Conservation (phyloP, 1,140 invertebrate genomes). For the Saccostrea cuccullata region DNA sequence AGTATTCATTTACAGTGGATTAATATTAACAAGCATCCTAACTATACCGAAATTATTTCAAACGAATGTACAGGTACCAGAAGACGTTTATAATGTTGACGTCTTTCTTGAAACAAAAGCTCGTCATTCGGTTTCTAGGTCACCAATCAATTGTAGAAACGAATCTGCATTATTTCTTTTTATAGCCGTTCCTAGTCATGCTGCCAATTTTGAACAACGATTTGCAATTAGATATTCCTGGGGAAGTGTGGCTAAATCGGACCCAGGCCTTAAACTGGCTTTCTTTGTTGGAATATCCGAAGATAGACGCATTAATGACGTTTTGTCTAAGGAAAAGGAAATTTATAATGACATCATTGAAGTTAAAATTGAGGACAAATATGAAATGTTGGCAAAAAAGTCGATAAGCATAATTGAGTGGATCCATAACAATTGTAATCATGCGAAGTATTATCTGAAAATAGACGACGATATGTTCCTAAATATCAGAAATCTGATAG, state of each 20-base stretch:
- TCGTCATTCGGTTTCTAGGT: background rate
- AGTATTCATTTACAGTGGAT: background rate
- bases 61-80: background rate
- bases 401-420: background rate
- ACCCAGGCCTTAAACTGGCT: background rate
- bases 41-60: background rate
- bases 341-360: background rate
- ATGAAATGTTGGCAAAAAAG: background rate
- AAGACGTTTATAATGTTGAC: background rate
- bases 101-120: background rate
- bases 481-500: background rate
- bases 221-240: background rate
- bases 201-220: background rate
- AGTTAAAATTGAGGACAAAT: background rate
- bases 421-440: background rate
- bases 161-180: background rate
- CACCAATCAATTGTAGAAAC: background rate
- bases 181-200: background rate
- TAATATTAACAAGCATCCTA: background rate
- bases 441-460: background rate
- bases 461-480: slow-evolving; percentile 25
- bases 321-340: background rate
- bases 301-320: background rate
- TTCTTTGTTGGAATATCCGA: background rate
- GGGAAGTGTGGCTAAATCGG: background rate